Percentiles rank a stretch among this genome's conserved stretches.
phyloP scores from a whole-genome alignment of 2,888 invertebrate genomes.

The Andrena bucephala region DNA sequence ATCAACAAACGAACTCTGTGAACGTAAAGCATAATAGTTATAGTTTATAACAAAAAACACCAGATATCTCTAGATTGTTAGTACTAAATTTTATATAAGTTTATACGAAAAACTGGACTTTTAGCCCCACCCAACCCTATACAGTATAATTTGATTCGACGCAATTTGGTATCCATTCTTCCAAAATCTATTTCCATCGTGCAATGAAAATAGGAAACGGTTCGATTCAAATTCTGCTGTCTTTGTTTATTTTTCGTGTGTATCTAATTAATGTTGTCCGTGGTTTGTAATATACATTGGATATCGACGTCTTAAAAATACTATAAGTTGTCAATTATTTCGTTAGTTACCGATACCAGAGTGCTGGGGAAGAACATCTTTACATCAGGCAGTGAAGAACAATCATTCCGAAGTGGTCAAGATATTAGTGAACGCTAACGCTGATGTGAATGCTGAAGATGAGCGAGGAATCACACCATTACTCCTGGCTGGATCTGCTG shows the following conservation, averaged over 20 bases:
- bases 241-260: not conserved
- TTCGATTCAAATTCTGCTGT: not conserved
- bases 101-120: too few relatives aligned
- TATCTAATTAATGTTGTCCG: not conserved
- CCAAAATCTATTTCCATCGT: too few relatives aligned
- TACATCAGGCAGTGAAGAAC: conserved; percentile 83
- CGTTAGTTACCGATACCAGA: conserved; percentile 81
- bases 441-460: conserved; percentile 81
- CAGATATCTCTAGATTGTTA: too few relatives aligned
- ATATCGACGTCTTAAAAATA: not conserved
- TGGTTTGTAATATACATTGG: not conserved
- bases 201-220: not conserved
- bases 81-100: too few relatives aligned
- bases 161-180: too few relatives aligned
- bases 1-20: too few relatives aligned
- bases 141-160: too few relatives aligned
- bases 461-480: conserved; percentile 82
- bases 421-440: conserved; percentile 78
- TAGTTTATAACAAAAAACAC: too few relatives aligned
- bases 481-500: conserved; percentile 81
- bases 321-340: not conserved
- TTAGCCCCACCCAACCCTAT: too few relatives aligned
- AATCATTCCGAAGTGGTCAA: conserved; percentile 81
- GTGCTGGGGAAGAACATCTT: conserved; percentile 81
- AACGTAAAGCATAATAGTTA: too few relatives aligned